Evolutionary conservation across 2,797 vertebrate species (phyloP), one percentile per base, ranked within the genome.

Genomic region (Telmatherina bonti): DNA sequence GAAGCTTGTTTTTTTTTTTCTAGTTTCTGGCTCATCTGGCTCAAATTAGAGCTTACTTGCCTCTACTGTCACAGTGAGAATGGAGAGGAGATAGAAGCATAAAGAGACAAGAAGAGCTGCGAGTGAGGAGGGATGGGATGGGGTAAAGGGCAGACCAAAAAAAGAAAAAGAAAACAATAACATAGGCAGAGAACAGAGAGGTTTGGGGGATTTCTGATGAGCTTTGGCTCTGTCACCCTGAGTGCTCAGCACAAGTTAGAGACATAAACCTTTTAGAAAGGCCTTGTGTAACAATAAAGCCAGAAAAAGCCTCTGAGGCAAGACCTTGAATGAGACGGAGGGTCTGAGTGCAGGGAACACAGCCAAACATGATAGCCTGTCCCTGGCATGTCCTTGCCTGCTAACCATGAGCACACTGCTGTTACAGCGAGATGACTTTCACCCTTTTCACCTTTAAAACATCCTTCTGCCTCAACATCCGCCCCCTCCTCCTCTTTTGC

Each of bases 21-120:
- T 33, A 33, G 33, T 33, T 91, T 91, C 72, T 88, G 82, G 70
- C 82, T 90, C 93, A 93, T 94, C 93, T 95, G 91, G 91, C 70
- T 93, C 89, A 82, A 87, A 93, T 95, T 93, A 93, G 73, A 76
- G 81, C 47, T 56, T 16, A 85, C 76, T 81, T 85, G 85, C 75
- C 82, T 87, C 77, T 72, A 49, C 89, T 91, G 88, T 92, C 89
- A 89, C 72, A 86, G 72, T 61, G 67, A 76, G 80, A 81, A 72
- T 69, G 53, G 51, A 78, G 76, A 66, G 63, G 57, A 87, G 87
- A 91, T 87, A 89, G 80, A 86, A 70, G 80, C 74, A 86, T 83
- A 80, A 74, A 76, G 73, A 85, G 76, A 81, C 66, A 82, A 76
- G 6, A 43, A 57, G 60, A 76, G 73, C 31, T 60, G 24, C 76